Evolutionary conservation across 2,797 vertebrate species (phyloP).

Genomic region (Prunella strophiata): DNA sequence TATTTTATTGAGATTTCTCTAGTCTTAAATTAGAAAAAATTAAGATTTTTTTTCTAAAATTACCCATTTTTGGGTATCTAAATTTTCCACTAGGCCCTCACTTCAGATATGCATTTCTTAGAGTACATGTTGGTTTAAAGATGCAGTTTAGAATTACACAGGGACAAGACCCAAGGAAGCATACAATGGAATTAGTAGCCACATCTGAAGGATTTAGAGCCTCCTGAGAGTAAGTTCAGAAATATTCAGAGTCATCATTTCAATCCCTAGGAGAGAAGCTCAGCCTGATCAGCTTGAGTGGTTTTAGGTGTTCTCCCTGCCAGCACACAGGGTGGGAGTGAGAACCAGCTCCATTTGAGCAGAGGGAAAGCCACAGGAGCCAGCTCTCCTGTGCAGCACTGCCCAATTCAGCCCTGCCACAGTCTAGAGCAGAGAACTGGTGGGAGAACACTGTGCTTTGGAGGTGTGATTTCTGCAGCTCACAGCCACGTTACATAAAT

Average conservation of each 20-base stretch:
- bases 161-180: not conserved
- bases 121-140: not conserved
- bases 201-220: not conserved
- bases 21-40: not conserved
- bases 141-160: not conserved
- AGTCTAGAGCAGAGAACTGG: not conserved
- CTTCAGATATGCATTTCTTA: not conserved
- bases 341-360: not conserved
- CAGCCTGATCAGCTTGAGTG: not conserved
- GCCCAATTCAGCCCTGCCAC: not conserved
- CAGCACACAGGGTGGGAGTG: not conserved
- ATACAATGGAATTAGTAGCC: not conserved
- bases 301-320: not conserved
- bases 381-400: not conserved
- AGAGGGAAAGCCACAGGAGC: not conserved
- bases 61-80: not conserved
- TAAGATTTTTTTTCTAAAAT: not conserved
- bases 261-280: not conserved
- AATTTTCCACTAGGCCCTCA: not conserved
- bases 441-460: fast-evolving
- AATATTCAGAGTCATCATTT: not conserved
- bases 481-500: not conserved
- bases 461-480: not conserved
- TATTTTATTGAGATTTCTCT: not conserved
- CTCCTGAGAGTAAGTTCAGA: not conserved